A percentile compares a stretch with the other conserved stretches of the same genome.
phyloP scores from a whole-genome alignment of 2,888 invertebrate genomes.

The Athalia rosae region DNA sequence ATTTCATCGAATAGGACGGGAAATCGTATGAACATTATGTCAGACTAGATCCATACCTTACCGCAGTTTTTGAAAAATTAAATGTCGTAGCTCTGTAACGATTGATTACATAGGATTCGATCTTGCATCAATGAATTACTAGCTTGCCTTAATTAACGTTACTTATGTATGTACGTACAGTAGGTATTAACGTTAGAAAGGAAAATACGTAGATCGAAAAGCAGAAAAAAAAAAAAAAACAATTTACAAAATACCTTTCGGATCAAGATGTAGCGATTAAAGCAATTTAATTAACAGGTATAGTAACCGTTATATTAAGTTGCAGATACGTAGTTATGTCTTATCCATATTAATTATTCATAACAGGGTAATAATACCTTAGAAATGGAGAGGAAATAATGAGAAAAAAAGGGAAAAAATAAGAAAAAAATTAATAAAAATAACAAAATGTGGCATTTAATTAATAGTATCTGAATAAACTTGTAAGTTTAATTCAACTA shows the following conservation, averaged over 20 bases:
- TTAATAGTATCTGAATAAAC: too few species aligned
- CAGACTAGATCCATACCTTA: neutral
- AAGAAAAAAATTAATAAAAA: too few species aligned
- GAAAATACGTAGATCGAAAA: too few species aligned
- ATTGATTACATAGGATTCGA: slow-evolving; percentile 6
- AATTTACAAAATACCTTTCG: neutral
- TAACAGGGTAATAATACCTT: slow-evolving; percentile 27
- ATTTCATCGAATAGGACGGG: neutral
- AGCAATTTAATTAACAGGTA: too few species aligned
- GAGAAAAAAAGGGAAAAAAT: too few species aligned
- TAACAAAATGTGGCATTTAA: too few species aligned
- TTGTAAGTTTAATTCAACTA: too few species aligned
- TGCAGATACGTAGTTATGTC: neutral
- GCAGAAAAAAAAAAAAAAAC: neutral
- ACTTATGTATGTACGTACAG: too few species aligned
- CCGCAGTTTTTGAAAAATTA: neutral
- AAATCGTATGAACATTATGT: neutral
- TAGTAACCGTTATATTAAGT: too few species aligned
- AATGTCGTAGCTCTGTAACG: neutral
- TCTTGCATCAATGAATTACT: neutral
- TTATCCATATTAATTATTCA: slow-evolving; percentile 4
- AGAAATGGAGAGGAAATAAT: neutral
- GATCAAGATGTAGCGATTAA: too few species aligned
- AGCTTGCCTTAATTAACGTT: slow-evolving; percentile 2
- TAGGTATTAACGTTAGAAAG: too few species aligned